Base-by-base conservation (phyloP, 2,797 vertebrate species). In the Sebastes steindachneri region DNA sequence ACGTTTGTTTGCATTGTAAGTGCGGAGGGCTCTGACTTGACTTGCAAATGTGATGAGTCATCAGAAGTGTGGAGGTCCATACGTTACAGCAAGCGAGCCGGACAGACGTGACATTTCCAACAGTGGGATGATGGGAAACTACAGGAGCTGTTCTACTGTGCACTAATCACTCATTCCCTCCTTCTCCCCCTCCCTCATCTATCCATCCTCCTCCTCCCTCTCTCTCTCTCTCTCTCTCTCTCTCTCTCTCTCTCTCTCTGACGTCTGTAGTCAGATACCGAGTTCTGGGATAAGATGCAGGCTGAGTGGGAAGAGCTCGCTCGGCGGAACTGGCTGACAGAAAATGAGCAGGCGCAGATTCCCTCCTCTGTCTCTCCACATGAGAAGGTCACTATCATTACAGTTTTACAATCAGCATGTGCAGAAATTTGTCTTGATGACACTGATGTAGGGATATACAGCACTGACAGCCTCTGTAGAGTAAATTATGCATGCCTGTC, bases 201-300 rank as follows among this genome's bases (percentile, higher is more conserved):
- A 41, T 79, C 35, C 51, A 69, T 28, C 78, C 59, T 55, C 35
- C 31, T 7, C 48, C 68, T 62, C 7, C 21, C 55, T 23, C 59
- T 14, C 21, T 11, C 66, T n/a, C 59, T 28, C 55, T 23, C 59
- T 14, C 21, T 11, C 66, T 19, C 59, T 23, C 29, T 26, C 45
- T 9, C 62, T 57, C 65, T 84, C 62, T 53, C 17, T 26, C 84
- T 85, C 77, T 48, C 9, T 77, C 15, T 71, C n/a, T 75, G 65
- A 68, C 31, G 68, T 85, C 88, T 94, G 79, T 74, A 99, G 99
- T 99, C 99, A 75, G 99, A 99, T 82, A 99, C 98, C 1, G 98
- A 99, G 94, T 99, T 99, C 95, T 99, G 99, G 99, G 99, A 99
- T 90, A 99, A 99, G 95, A 99, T 99, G 98, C 98, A 99, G 94